phyloP scores from a whole-genome alignment of 2,888 invertebrate genomes.

The Drosophila kambysellisi region DNA sequence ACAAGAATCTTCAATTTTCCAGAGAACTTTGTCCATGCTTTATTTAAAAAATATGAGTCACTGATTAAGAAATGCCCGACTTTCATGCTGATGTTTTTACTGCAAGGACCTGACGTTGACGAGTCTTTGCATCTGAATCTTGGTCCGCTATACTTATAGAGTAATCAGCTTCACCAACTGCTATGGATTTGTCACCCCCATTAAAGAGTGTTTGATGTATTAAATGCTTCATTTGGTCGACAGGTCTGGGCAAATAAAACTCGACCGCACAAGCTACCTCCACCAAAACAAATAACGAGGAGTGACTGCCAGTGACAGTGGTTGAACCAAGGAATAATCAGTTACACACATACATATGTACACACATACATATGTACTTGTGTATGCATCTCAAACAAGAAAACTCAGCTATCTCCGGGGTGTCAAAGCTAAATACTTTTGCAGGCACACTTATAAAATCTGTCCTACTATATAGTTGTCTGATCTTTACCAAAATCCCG shows the following conservation, averaged over 20 bases:
- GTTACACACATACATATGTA: constrained; percentile 18
- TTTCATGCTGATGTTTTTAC: constrained; percentile 12
- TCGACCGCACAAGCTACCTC: constrained; percentile 55
- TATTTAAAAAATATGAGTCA: constrained; percentile 44
- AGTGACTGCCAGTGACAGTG: constrained; percentile 62
- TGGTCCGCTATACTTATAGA: constrained; percentile 59
- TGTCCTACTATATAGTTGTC: background rate
- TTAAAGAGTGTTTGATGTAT: constrained; percentile 85
- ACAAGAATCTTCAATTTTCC: background rate
- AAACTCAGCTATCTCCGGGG: background rate
- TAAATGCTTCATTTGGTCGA: constrained; percentile 86
- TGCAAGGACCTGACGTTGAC: background rate
- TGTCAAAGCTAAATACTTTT: background rate
- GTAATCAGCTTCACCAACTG: constrained; percentile 84
- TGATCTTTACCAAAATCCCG: background rate
- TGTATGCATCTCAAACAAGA: constrained; percentile 23
- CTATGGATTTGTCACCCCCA: constrained; percentile 85
- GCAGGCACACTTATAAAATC: background rate
- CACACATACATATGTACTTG: constrained; percentile 15
- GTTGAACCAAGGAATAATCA: constrained; percentile 57
- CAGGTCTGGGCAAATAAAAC: constrained; percentile 85
- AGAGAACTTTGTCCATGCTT: constrained; percentile 44
- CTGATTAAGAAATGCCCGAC: constrained; percentile 43
- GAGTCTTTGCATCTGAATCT: constrained; percentile 17
- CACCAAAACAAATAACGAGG: constrained; percentile 38